Conservation (phyloP, 2,888 invertebrate species). For the Xestoiulus laeticollis region DNA sequence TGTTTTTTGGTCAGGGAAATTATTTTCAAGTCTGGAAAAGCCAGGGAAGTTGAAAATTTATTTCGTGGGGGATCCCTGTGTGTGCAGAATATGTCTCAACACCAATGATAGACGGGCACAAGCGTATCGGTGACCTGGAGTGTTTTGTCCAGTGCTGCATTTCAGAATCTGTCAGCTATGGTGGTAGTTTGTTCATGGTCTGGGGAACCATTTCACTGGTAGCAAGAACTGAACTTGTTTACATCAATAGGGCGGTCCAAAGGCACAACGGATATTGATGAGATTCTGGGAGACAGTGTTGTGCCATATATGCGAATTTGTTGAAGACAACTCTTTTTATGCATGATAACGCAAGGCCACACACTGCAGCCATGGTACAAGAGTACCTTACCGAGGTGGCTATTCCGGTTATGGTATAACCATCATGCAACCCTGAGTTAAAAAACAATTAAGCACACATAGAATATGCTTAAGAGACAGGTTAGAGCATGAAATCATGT, state of each 20-base stretch:
- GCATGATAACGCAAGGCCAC: no score
- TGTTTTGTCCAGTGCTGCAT: no score
- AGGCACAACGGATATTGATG: neutral
- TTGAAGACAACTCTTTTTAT: neutral
- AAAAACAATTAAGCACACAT: neutral
- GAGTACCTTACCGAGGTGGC: neutral
- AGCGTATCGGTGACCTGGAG: no score
- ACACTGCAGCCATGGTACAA: slow-evolving; percentile 1
- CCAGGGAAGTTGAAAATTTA: no score
- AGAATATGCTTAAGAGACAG: slow-evolving; percentile 3
- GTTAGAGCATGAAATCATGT: neutral
- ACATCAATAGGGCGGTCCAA: neutral
- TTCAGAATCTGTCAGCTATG: no score
- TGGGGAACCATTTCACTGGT: neutral
- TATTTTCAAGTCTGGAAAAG: no score
- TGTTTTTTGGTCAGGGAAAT: no score
- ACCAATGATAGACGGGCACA: no score
- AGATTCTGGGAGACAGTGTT: neutral
- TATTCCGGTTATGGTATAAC: neutral
- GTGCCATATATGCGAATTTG: slow-evolving; percentile 31
- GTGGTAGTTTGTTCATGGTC: neutral
- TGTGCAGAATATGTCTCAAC: no score
- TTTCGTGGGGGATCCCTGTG: no score
- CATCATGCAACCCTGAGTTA: slow-evolving; percentile 22
- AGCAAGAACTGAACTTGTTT: slow-evolving; percentile 20